Base-by-base conservation (phyloP, 2,797 vertebrate species). In the Crossoptilon crossoptilon region DNA sequence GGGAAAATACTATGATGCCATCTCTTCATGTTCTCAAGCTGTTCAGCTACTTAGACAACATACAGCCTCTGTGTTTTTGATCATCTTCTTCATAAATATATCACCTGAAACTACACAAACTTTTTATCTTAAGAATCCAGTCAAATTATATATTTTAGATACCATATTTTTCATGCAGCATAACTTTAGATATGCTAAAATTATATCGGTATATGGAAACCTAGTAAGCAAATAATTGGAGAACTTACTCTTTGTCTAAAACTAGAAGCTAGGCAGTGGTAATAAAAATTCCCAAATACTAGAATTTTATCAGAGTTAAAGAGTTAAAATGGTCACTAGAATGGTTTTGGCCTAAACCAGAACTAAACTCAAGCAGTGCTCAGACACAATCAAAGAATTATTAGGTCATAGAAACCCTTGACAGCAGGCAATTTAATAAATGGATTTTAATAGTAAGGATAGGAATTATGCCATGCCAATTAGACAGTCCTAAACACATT, bases 121-220 rank as follows among this genome's bases (percentile, higher is more conserved):
- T 48, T 15, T 12, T 43, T 35, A 51, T 22, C 29, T 68, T 67
- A 43, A 75, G 22, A 73, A 77, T 81, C 5, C 11, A 53, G 3
- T 29, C 17, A 51, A 60, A 23, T 35, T 2, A 49, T 43, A 14
- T 0, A 1, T 51, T n/a, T 55, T 69, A 79, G 44, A 49, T 53
- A 43, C 1, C 1, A 5, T 1, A 0, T 0, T 7, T n/a, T n/a
- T 51, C 73, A 53, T 64, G 9, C 6, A 26, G 16, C 14, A 22
- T 26, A 18, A 2, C 0, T 62, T 69, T 46, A 27, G 6, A n/a
- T 79, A 2, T 76, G 13, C 6, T 66, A 70, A 63, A 15, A 49
- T 68, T 88, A 77, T 79, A 19, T 24, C 37, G 8, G 5, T 53
- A 2, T 58, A 17, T 86, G 31, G 31, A 86, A 73, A 69, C 2